Base-by-base conservation (phyloP, 1,140 invertebrate species). In the Coelopa frigida region DNA sequence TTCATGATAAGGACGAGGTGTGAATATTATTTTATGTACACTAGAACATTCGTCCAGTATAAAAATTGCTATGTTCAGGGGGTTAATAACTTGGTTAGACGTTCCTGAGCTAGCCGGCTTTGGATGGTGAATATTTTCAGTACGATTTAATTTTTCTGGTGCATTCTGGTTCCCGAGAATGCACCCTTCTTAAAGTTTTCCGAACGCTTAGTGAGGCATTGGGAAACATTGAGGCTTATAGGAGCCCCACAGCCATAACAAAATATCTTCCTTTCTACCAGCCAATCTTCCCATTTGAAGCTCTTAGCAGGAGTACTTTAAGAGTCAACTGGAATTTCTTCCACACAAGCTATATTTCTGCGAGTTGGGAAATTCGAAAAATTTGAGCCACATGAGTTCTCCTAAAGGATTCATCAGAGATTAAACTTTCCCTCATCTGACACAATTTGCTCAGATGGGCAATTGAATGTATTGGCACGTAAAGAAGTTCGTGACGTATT, bases 401-500 rank as follows among this genome's bases (percentile, higher is more conserved):
- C 37, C 32, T 23, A 10, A 42, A 15, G n/a, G 27, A 23, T 3
- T 42, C 40, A 8, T 42, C 40, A 17, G 18, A 29, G 4, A 29
- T 11, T 12, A 42, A 29, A 12, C 10, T 15, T 42, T 42, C 40
- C 5, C 40, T n/a, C 26, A 29, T 42, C 22, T 42, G 40, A 11
- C 18, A 24, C n/a, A 42, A 12, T 10, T 42, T 42, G 4, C 40
- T n/a, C 3, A 42, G 32, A 29, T 42, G 40, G 12, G 24, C 12
- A 42, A 42, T 42, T 3, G 14, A 15, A 29, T 29, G 23, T 10
- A 42, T 18, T 3, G 40, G 40, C 5, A 42, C 26, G 21, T 42
- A 42, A 7, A 42, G 17, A 4, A 42, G 15, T 2, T 42, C 40
- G 3, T 42, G 40, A 5, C 24, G 12, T 11, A 42, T 29, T 27